phyloP scores from a whole-genome alignment of 2,888 invertebrate species.

The Diloba caeruleocephala region DNA sequence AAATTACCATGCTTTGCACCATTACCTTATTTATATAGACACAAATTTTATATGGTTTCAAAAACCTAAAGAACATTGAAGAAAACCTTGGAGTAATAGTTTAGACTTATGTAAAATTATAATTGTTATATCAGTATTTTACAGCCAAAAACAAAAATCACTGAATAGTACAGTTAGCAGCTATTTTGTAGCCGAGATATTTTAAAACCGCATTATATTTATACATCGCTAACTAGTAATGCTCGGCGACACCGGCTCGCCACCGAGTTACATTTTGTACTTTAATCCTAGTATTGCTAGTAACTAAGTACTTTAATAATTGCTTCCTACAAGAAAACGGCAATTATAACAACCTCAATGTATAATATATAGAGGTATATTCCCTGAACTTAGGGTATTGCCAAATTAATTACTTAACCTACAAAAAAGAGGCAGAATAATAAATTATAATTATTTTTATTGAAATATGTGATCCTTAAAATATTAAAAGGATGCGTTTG shows the following conservation, averaged over 20 bases:
- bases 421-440: conserved; percentile 38
- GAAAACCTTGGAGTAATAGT: conserved; percentile 55
- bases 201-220: conserved; percentile 50
- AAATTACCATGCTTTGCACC: conserved; percentile 75
- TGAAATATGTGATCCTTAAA: conserved; percentile 39
- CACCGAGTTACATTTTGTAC: conserved; percentile 61
- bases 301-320: conserved; percentile 49
- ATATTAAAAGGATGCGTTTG: conserved; percentile 36
- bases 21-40: conserved; percentile 74
- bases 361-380: conserved; percentile 19
- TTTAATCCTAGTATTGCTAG: conserved; percentile 56
- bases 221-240: conserved; percentile 74
- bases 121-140: conserved; percentile 58
- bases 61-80: conserved; percentile 64
- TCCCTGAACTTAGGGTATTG: conserved; percentile 17
- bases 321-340: conserved; percentile 18
- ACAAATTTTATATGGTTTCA: conserved; percentile 68
- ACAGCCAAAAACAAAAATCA: conserved; percentile 67
- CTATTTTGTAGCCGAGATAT: conserved; percentile 64
- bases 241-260: conserved; percentile 52
- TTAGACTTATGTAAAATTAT: conserved; percentile 63
- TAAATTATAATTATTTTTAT: conserved; percentile 44
- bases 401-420: conserved; percentile 44
- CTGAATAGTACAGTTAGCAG: conserved; percentile 65
- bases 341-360: conserved; percentile 17